A percentile compares a stretch with the other conserved stretches of the same genome.
Conservation (phyloP, 2,888 invertebrate species). For the Thereva nobilitata region DNA sequence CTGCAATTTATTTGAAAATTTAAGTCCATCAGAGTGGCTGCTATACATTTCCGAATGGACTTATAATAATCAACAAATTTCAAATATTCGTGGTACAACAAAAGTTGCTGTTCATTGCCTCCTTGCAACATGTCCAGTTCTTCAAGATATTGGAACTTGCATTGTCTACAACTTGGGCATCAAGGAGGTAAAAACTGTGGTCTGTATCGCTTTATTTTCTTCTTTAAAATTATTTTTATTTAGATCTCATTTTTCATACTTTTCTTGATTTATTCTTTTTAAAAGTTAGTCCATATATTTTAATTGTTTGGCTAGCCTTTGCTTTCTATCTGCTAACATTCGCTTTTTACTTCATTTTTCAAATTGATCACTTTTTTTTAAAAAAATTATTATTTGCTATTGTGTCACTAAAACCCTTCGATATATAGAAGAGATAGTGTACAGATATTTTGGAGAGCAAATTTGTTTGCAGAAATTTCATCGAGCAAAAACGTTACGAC, state of each 20-base stretch:
- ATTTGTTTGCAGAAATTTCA: constrained; percentile 67
- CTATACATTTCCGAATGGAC: constrained; percentile 94
- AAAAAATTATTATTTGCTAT: constrained; percentile 3
- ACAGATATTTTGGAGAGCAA: constrained; percentile 32
- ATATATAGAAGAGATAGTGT: constrained; percentile 3
- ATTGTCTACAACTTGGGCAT: constrained; percentile 89
- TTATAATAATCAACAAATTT: constrained; percentile 72
- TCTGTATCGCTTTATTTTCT: constrained; percentile 64
- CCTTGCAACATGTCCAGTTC: constrained; percentile 69
- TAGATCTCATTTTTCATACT: not conserved
- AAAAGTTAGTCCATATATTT: too few relatives aligned
- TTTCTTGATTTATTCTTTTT: constrained; percentile 3
- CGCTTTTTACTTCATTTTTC: too few relatives aligned
- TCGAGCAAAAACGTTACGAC: constrained; percentile 66
- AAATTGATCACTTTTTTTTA: not conserved
- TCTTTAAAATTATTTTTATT: not conserved
- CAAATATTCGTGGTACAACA: constrained; percentile 88
- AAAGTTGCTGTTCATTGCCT: constrained; percentile 87
- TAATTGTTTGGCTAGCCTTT: too few relatives aligned
- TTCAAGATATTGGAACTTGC: constrained; percentile 82
- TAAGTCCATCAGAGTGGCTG: constrained; percentile 89
- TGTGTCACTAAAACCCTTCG: not conserved
- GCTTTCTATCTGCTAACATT: too few relatives aligned
- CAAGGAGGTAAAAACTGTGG: constrained; percentile 97
- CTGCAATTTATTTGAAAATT: constrained; percentile 87